phyloP scores from a whole-genome alignment of 2,113 vertebrate genomes.

The Laticauda colubrina region DNA sequence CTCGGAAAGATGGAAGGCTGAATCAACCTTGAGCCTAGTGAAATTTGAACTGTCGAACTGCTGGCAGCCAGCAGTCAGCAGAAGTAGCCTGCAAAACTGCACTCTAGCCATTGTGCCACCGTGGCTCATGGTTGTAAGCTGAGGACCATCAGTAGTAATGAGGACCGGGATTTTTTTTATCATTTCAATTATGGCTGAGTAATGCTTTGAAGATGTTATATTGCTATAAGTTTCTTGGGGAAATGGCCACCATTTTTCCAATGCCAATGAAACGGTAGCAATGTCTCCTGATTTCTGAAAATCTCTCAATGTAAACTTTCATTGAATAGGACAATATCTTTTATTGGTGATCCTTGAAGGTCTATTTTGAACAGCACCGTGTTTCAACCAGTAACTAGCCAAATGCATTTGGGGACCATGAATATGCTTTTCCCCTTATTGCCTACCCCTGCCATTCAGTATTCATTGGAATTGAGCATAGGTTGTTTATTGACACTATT shows the following conservation, averaged over 20 bases:
- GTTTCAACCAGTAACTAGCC: background rate
- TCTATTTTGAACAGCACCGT: background rate
- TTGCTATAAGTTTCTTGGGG: background rate
- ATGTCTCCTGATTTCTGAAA: background rate
- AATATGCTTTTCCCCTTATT: background rate
- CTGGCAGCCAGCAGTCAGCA: too few relatives aligned
- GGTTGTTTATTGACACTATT: background rate
- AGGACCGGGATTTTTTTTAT: too few relatives aligned
- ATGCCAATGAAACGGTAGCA: background rate
- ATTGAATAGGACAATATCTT: background rate
- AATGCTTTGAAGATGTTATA: background rate
- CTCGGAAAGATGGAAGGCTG: too few relatives aligned
- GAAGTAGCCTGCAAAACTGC: too few relatives aligned
- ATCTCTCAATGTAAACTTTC: background rate
- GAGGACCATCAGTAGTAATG: too few relatives aligned
- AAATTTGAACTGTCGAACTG: too few relatives aligned
- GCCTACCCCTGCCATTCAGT: background rate
- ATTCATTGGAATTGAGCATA: background rate
- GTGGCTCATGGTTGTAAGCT: too few relatives aligned
- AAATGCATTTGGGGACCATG: background rate
- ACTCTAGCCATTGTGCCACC: too few relatives aligned
- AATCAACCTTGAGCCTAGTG: too few relatives aligned
- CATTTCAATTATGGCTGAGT: background rate
- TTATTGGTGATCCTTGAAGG: background rate
- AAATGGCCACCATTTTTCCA: background rate